Conservation (phyloP, 2,797 vertebrate genomes). For the Amniataba percoides region DNA sequence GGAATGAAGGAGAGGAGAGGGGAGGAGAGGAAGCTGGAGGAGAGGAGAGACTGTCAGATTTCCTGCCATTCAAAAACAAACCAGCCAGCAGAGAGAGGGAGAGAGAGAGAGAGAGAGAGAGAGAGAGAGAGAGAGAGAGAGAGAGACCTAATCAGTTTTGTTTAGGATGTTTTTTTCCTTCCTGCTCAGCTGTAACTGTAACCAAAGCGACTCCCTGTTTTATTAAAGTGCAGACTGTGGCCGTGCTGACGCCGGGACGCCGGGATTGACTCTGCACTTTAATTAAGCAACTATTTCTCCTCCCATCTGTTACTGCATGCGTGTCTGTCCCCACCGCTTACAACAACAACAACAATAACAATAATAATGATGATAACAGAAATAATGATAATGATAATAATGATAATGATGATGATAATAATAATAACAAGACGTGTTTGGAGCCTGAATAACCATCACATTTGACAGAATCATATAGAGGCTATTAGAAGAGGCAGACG, state of each 20-base stretch:
- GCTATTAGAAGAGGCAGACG: not conserved
- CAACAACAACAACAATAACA: conserved; percentile 3
- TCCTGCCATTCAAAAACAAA: conserved; percentile 71
- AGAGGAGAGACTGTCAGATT: conserved; percentile 73
- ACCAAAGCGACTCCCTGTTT: conserved; percentile 79
- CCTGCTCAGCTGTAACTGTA: conserved; percentile 75
- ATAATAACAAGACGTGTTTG: not conserved
- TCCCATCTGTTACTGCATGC: conserved; percentile 80
- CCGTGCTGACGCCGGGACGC: conserved; percentile 76
- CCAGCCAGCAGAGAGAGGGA: conserved; percentile 34
- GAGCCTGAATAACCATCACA: not conserved
- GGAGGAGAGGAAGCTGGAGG: conserved; percentile 58
- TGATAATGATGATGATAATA: conserved; percentile 11
- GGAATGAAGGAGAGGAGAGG: conserved; percentile 57
- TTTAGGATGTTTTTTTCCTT: conserved; percentile 49
- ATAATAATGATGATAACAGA: not conserved
- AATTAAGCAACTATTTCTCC: conserved; percentile 80
- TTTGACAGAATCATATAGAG: not conserved
- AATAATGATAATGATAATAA: not conserved
- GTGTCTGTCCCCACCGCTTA: conserved; percentile 25
- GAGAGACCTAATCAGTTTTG: conserved; percentile 68
- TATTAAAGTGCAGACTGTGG: conserved; percentile 77
- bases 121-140: conserved; percentile 16
- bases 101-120: conserved; percentile 26
- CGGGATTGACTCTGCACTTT: conserved; percentile 79